Conservation (phyloP, 1,140 invertebrate species). For the Listronotus oregonensis region DNA sequence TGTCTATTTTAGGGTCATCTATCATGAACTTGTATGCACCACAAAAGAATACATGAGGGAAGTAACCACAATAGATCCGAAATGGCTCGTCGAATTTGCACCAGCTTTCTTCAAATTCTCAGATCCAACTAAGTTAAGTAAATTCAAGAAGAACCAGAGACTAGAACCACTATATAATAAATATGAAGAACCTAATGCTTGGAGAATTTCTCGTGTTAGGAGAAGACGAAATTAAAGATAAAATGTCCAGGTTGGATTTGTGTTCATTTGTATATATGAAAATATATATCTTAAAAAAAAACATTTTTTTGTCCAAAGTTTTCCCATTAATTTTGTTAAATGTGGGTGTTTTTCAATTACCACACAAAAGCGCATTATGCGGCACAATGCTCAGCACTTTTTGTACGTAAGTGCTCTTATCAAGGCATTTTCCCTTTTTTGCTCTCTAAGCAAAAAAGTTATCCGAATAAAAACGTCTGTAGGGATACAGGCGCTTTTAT, state of each 20-base stretch:
- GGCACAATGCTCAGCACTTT: too few species aligned
- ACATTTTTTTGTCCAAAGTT: neutral
- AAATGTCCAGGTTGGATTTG: too few species aligned
- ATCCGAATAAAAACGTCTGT: too few species aligned
- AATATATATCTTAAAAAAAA: too few species aligned
- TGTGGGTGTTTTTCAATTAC: too few species aligned
- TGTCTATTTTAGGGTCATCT: conserved; percentile 87
- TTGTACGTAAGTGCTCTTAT: too few species aligned
- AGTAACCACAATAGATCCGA: conserved; percentile 98
- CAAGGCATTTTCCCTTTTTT: too few species aligned
- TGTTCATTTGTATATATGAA: too few species aligned
- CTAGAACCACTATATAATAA: conserved; percentile 98
- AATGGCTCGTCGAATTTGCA: conserved; percentile 99
- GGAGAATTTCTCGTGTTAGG: conserved; percentile 95
- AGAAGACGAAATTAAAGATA: conserved; percentile 80
- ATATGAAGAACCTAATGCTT: conserved; percentile 98
- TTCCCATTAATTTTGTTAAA: too few species aligned
- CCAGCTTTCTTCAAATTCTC: conserved; percentile 99
- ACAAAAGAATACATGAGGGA: conserved; percentile 99
- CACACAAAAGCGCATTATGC: too few species aligned
- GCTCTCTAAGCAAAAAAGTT: too few species aligned
- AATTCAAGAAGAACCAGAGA: conserved; percentile 99
- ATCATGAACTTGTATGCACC: conserved; percentile 98
- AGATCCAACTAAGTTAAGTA: conserved; percentile 98
- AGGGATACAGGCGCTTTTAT: too few species aligned